These are phyloP conservation scores for Sander vitreus DNA, from an alignment of 2,113 vertebrate species.

Conservation along the genomic window DNA sequence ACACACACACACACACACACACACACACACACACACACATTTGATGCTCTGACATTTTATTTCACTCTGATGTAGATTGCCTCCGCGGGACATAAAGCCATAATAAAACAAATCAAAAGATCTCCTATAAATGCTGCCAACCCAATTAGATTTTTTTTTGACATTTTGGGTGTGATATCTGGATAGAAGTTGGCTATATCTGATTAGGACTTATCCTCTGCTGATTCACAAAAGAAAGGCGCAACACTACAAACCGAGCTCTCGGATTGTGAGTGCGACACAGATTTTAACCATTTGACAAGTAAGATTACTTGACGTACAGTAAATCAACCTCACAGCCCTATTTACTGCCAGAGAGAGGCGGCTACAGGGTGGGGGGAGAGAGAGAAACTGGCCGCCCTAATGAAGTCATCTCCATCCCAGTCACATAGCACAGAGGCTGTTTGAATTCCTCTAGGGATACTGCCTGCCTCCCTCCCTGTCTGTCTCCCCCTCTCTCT, in stretches of 20 bases:
- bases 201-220: slow-evolving; percentile 6
- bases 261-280: slow-evolving; percentile 6
- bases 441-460: slow-evolving; percentile 64
- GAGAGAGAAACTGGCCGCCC: slow-evolving; percentile 26
- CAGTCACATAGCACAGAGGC: slow-evolving; percentile 59
- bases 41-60: slow-evolving; percentile 65
- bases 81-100: slow-evolving; percentile 12
- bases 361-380: not conserved
- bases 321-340: slow-evolving; percentile 47
- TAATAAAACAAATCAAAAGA: slow-evolving; percentile 47
- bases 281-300: slow-evolving; percentile 47
- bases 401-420: slow-evolving; percentile 74
- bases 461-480: slow-evolving; percentile 5
- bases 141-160: slow-evolving; percentile 21
- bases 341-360: slow-evolving; percentile 26
- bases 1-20: too few species aligned
- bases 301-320: slow-evolving; percentile 37
- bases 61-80: slow-evolving; percentile 39
- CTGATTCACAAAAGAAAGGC: not conserved
- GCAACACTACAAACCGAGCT: not conserved
- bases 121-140: not conserved
- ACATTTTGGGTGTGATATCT: slow-evolving; percentile 27
- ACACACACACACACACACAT: not conserved
- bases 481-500: slow-evolving; percentile 25
- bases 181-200: slow-evolving; percentile 5